These are phyloP conservation scores for Morpho achilles DNA, from an alignment of 2,888 invertebrate species.

Conservation along the genomic window DNA sequence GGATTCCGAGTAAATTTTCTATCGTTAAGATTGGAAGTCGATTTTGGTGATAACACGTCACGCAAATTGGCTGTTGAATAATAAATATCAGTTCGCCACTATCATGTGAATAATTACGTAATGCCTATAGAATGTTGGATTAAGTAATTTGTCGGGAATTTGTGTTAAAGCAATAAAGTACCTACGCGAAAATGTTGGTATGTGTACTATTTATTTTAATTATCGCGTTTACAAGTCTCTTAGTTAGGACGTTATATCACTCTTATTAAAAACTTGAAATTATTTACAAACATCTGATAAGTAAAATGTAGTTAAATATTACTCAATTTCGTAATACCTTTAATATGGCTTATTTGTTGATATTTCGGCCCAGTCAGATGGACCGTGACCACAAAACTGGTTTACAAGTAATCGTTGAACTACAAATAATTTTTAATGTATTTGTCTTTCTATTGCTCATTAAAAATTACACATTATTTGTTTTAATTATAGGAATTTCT, in stretches of 20 bases:
- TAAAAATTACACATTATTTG: too few relatives aligned
- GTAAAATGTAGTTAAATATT: neutral
- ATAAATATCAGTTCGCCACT: neutral
- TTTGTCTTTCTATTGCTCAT: too few relatives aligned
- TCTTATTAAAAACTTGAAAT: neutral
- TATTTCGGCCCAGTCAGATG: too few relatives aligned
- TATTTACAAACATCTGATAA: neutral
- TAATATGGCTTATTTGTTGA: too few relatives aligned
- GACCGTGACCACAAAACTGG: too few relatives aligned
- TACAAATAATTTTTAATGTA: too few relatives aligned
- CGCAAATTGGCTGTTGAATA: too few relatives aligned
- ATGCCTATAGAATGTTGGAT: slow-evolving; percentile 13
- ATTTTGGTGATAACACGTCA: too few relatives aligned
- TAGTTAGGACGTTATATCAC: neutral
- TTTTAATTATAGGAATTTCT: too few relatives aligned
- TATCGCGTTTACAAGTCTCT: neutral
- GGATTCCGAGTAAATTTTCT: too few relatives aligned
- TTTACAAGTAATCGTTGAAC: too few relatives aligned
- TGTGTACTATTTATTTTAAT: slow-evolving; percentile 2
- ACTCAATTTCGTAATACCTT: neutral
- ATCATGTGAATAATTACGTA: neutral
- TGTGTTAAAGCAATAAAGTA: slow-evolving; percentile 17
- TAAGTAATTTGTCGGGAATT: slow-evolving; percentile 20
- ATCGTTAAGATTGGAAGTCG: too few relatives aligned
- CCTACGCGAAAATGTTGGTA: slow-evolving; percentile 2